A percentile compares a stretch with the other conserved stretches of the same genome.
Conservation (phyloP, 2,797 vertebrate genomes). For the Loriculus beryllinus region DNA sequence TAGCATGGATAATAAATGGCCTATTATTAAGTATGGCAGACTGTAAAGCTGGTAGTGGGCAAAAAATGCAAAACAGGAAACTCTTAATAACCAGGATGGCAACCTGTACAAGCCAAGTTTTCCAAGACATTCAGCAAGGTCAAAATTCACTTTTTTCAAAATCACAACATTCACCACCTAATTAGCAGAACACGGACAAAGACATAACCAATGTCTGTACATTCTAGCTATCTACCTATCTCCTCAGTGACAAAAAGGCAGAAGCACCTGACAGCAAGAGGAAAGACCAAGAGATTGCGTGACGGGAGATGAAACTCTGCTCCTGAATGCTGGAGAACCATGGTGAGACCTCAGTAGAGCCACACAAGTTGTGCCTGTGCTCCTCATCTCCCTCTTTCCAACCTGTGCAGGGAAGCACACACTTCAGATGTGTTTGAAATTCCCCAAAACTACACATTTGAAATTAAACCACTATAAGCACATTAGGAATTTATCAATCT, state of each 20-base stretch:
- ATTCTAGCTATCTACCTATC: not conserved
- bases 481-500: not conserved
- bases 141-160: not conserved
- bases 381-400: not conserved
- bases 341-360: not conserved
- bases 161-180: not conserved
- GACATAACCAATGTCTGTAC: not conserved
- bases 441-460: not conserved
- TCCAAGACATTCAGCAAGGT: not conserved
- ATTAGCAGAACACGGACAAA: not conserved
- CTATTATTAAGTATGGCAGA: conserved; percentile 18
- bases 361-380: not conserved
- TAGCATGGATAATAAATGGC: conserved; percentile 20
- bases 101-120: not conserved
- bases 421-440: not conserved
- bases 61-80: conserved; percentile 32
- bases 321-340: not conserved
- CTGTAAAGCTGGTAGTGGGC: not conserved
- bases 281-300: not conserved
- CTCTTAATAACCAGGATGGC: not conserved
- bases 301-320: not conserved
- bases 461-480: not conserved
- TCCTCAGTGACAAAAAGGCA: not conserved
- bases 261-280: not conserved
- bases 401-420: not conserved